A percentile compares a stretch with the other conserved stretches of the same genome.
Conservation (phyloP, 2,797 vertebrate genomes). For the Otolemur crassicaudatus region DNA sequence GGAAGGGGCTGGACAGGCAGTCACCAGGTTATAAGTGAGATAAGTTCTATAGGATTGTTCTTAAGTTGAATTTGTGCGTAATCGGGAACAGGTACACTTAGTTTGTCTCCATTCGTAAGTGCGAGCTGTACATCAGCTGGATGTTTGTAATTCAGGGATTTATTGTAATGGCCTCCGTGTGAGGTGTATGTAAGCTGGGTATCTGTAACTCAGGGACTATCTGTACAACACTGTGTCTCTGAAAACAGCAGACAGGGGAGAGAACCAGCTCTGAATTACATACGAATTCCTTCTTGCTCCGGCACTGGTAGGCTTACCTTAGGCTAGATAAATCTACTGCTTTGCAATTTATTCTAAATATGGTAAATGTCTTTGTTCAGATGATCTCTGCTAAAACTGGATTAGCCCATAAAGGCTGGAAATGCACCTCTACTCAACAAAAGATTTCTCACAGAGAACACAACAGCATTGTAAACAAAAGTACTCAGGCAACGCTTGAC, state of each 20-base stretch:
- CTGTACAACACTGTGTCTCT: neutral
- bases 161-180: no score
- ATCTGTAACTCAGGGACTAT: no score
- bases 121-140: no score
- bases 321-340: neutral
- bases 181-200: no score
- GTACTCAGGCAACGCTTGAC: neutral
- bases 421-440: neutral
- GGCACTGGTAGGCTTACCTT: neutral
- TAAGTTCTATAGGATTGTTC: no score
- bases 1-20: no score
- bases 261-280: neutral
- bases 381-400: neutral
- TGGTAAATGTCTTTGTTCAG: neutral
- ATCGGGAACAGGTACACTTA: no score
- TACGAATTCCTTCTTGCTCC: neutral
- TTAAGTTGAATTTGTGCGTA: no score
- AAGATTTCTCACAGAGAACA: neutral
- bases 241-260: neutral
- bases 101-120: no score
- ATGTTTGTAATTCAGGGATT: no score
- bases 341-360: neutral
- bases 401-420: conserved; percentile 21
- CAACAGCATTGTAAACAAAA: neutral
- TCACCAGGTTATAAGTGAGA: no score